Base-by-base conservation (phyloP, 1,140 invertebrate genomes). In the Panulirus ornatus region DNA sequence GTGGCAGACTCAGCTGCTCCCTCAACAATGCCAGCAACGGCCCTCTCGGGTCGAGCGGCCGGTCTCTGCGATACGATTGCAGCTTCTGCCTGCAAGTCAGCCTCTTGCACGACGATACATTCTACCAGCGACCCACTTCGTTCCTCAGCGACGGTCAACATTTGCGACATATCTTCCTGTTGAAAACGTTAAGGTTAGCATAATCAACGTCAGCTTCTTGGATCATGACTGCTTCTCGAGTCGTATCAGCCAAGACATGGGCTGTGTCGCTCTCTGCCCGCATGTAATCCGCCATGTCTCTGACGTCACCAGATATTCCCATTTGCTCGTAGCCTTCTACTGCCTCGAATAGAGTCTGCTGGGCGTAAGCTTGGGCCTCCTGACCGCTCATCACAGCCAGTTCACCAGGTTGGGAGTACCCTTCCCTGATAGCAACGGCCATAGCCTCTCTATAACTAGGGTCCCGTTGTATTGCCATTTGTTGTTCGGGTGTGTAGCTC, bases 131-230 rank as follows among this genome's bases (percentile, higher is more conserved):
- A 88, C 22, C 79, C 85, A 42, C 81, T 78, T 83, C 54, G 36
- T 58, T 89, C 91, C 22, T 88, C 84, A 34, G 91, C 91, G n/a
- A 89, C 86, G 30, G 79, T 89, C 16, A 84, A 38, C 79, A 83
- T 89, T 9, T 82, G 81, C 63, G 88, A 73, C 88, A 89, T 83
- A 51, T 86, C 90, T 51, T 86, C 89, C 75, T 90, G 79, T 86
- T 79, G 63, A 85, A 91, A 14, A 90, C 88, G 84, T 71, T 91
- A 58, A 91, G 70, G 40, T 83, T 84, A 36, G 88, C 88, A 84
- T 84, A 73, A 30, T 92, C 91, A 79, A 91, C 88, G 63, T 92
- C 54, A 76, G 88, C 84, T 70, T 84, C 91, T 58, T 92, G 88
- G 27, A 87, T 44, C 76, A 92, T 84, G 8, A 90, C 75, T 58